Evolutionary conservation across 1,140 invertebrate species (phyloP).

Genomic region (Caenorhabditis remanei): DNA sequence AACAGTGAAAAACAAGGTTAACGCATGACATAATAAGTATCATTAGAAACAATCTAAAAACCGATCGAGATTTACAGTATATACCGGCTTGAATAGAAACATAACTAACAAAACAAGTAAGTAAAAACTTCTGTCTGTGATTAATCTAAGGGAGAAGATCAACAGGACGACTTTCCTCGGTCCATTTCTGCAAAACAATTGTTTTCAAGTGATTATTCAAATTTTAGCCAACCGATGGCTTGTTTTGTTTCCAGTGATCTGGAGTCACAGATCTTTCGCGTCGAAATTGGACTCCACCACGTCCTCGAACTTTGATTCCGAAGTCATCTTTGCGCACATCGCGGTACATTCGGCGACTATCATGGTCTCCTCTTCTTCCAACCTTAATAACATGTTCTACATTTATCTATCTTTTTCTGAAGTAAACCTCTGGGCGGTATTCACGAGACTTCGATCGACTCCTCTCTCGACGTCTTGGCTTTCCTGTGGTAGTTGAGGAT

Average conservation of each 20-base stretch:
- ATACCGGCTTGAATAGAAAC: no score
- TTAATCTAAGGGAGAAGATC: no score
- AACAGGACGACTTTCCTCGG: neutral
- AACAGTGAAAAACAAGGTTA: neutral
- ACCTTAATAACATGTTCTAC: neutral
- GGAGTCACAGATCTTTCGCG: conserved; percentile 24
- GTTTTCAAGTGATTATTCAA: no score
- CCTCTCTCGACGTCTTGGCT: neutral
- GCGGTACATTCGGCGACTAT: neutral
- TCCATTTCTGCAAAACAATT: neutral
- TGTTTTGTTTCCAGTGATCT: conserved; percentile 9
- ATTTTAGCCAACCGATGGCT: neutral
- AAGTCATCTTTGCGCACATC: neutral
- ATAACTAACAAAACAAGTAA: neutral
- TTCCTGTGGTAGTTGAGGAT: neutral
- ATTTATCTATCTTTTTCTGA: no score
- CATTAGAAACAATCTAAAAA: neutral
- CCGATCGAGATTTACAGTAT: no score
- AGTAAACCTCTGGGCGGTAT: no score
- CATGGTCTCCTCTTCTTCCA: neutral
- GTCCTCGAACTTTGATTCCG: neutral
- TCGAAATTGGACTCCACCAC: conserved; percentile 6
- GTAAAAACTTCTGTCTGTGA: no score
- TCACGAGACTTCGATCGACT: neutral
- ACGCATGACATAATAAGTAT: neutral